Evolutionary conservation across 2,113 vertebrate genomes (phyloP).

Genomic region (Colistium nudipinnis): DNA sequence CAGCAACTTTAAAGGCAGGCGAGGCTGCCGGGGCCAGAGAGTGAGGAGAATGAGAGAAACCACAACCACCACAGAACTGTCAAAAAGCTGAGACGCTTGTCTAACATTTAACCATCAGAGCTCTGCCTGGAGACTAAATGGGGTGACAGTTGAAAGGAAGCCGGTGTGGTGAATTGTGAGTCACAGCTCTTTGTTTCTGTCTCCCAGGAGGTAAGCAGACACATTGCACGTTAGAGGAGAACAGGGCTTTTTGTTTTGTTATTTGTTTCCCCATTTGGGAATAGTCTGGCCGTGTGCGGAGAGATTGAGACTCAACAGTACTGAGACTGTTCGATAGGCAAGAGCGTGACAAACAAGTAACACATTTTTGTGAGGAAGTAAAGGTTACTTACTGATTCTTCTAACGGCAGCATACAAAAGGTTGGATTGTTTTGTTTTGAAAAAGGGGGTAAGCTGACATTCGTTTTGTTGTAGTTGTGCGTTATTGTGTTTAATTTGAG

Average conservation of each 20-base stretch:
- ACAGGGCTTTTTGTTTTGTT: conserved; percentile 38
- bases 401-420: not conserved
- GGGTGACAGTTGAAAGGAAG: conserved; percentile 58
- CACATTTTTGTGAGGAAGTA: not conserved
- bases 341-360: conserved; percentile 34
- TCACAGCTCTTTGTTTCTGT: conserved; percentile 53
- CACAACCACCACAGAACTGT: conserved; percentile 65
- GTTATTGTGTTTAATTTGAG: not conserved
- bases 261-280: conserved; percentile 35
- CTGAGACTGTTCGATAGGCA: conserved; percentile 32
- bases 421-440: not conserved
- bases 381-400: conserved; percentile 15
- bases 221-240: conserved; percentile 40
- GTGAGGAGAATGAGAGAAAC: conserved; percentile 45
- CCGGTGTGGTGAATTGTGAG: conserved; percentile 43
- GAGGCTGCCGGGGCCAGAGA: conserved; percentile 15
- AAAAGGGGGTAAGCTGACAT: not conserved
- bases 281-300: conserved; percentile 11
- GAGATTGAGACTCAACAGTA: conserved; percentile 54
- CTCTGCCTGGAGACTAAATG: conserved; percentile 38
- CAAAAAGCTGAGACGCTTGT: conserved; percentile 53
- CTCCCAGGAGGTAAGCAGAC: conserved; percentile 55
- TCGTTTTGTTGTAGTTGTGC: not conserved
- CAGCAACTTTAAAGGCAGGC: conserved; percentile 29
- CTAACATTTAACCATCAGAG: conserved; percentile 52